These are phyloP conservation scores for Penaeus vannamei DNA, from an alignment of 1,140 invertebrate species.

Conservation along the genomic window DNA sequence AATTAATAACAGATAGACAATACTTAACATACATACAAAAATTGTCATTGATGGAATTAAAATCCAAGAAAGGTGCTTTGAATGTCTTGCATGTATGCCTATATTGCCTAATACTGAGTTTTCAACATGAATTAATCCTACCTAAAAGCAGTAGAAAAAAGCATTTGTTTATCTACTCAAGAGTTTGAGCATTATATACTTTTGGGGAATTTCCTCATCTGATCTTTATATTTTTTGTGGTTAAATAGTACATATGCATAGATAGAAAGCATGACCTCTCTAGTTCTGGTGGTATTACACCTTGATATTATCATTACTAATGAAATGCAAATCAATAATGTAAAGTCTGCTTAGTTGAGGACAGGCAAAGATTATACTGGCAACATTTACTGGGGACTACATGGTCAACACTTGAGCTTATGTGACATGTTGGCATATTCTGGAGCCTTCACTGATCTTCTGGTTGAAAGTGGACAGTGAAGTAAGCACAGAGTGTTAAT, in stretches of 20 bases:
- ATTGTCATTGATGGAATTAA: constrained; percentile 46
- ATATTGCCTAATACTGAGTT: constrained; percentile 64
- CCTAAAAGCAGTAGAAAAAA: constrained; percentile 65
- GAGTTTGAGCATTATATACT: constrained; percentile 61
- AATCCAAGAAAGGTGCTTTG: constrained; percentile 51
- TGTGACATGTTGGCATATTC: constrained; percentile 58
- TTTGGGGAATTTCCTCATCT: constrained; percentile 43
- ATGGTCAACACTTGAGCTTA: constrained; percentile 64
- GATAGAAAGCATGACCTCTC: constrained; percentile 60
- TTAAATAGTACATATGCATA: constrained; percentile 63
- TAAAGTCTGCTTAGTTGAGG: constrained; percentile 27
- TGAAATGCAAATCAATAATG: constrained; percentile 47
- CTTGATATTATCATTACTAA: constrained; percentile 48
- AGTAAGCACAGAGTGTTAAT: no score
- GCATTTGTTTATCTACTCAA: constrained; percentile 65
- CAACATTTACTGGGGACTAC: constrained; percentile 61
- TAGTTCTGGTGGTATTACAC: constrained; percentile 53
- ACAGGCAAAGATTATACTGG: constrained; percentile 58
- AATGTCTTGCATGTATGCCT: constrained; percentile 61
- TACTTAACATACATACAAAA: constrained; percentile 62
- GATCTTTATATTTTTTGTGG: constrained; percentile 23
- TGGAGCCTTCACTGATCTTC: neutral
- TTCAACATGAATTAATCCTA: constrained; percentile 64
- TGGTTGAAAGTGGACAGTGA: constrained; percentile 28
- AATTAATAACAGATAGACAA: constrained; percentile 61